Conservation (phyloP, 2,797 vertebrate species). For the Xiphophorus birchmanni region DNA sequence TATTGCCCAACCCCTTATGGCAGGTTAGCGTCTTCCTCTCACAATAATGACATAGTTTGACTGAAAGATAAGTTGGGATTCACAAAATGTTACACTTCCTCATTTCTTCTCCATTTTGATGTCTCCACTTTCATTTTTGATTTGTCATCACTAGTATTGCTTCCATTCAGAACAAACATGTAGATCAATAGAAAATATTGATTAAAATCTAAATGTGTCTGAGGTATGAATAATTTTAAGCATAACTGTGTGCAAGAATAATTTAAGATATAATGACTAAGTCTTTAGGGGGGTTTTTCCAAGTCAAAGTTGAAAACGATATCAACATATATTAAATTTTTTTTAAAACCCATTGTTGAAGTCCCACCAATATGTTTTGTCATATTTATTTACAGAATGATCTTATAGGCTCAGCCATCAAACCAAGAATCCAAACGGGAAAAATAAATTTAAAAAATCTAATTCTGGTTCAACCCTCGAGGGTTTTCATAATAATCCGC, state of each 20-base stretch:
- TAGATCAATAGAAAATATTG: neutral
- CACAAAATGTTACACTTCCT: neutral
- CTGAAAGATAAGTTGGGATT: neutral
- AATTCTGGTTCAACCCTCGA: neutral
- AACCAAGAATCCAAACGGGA: neutral
- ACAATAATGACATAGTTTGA: neutral
- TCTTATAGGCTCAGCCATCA: neutral
- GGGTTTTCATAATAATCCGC: conserved; percentile 28
- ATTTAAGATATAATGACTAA: neutral
- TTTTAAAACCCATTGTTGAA: neutral
- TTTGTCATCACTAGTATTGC: neutral
- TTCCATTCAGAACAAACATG: neutral
- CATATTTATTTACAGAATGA: neutral
- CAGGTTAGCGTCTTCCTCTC: neutral
- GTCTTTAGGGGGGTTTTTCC: neutral
- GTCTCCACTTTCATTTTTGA: neutral
- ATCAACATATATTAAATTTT: neutral
- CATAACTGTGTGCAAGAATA: neutral
- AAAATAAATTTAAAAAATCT: neutral
- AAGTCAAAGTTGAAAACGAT: neutral
- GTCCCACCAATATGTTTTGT: neutral
- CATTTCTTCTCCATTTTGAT: neutral
- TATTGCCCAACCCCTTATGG: neutral
- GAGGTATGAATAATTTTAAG: neutral
- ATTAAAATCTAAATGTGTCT: neutral